Evolutionary conservation across 2,113 vertebrate genomes (phyloP).

Genomic region (Amblyopsis rosae): DNA sequence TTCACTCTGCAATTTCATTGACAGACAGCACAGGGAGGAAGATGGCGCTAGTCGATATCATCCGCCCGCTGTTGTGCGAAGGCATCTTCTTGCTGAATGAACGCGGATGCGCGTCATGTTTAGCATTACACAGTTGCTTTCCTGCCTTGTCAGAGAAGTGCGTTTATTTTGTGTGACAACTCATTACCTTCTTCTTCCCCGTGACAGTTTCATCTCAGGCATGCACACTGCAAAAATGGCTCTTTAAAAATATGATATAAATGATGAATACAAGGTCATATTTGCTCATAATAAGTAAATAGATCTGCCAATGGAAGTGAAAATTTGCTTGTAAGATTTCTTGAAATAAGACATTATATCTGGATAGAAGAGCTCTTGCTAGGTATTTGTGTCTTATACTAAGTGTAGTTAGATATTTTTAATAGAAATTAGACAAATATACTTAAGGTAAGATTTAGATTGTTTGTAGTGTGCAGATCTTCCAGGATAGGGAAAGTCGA

Average conservation of each 20-base stretch:
- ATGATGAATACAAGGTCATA: background rate
- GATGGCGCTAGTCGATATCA: slow-evolving; percentile 9
- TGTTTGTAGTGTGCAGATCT: too few relatives aligned
- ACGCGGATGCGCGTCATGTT: background rate
- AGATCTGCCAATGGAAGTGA: too few relatives aligned
- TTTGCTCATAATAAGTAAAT: too few relatives aligned
- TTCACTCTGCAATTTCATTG: background rate
- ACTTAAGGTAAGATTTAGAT: too few relatives aligned
- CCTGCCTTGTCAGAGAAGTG: background rate
- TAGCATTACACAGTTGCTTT: background rate
- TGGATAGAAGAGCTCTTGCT: too few relatives aligned
- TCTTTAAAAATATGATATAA: background rate
- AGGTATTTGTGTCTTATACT: too few relatives aligned
- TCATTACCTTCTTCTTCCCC: slow-evolving; percentile 25
- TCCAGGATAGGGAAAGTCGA: slow-evolving; percentile 7
- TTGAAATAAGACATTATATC: too few relatives aligned
- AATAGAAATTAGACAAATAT: too few relatives aligned
- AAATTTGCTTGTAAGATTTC: too few relatives aligned
- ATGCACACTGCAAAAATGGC: slow-evolving; percentile 1
- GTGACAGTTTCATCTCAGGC: slow-evolving; percentile 44
- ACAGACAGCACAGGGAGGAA: slow-evolving; percentile 6
- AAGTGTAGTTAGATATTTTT: too few relatives aligned
- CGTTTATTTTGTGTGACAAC: slow-evolving; percentile 20
- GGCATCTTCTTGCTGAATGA: slow-evolving; percentile 18
- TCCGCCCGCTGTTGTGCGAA: slow-evolving; percentile 1